Base-by-base conservation (phyloP, 2,797 vertebrate genomes). In the Melanotaenia nigrans region DNA sequence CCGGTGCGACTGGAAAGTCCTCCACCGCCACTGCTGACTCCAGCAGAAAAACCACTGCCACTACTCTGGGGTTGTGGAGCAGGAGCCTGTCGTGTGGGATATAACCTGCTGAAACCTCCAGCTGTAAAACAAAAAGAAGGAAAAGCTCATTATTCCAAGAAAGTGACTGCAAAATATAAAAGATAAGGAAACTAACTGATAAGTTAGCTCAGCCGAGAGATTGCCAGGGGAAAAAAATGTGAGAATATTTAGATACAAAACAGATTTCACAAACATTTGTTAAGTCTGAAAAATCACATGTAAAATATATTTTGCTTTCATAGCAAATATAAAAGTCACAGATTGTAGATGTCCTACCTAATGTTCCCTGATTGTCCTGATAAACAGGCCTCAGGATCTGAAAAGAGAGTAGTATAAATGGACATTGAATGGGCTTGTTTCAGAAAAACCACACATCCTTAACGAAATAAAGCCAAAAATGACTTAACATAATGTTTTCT, bases 351-450 rank as follows among this genome's bases (percentile, higher is more conserved):
- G 4, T 92, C 96, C 96, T 90, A 98, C 97, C 95, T 84, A 88
- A 88, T 0, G 95, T 87, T 18, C 93, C 77, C 45, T 89, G 89
- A 53, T 95, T 94, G 75, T 98, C 97, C 78, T 96, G 95, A 75
- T 96, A 97, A 76, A 97, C 92, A 3, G 96, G 95, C 75, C 95
- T 93, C 91, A 99, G 93, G 75, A 97, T 94, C 97, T 99, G 95
- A 53, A 94, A 73, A 58, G 56, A 91, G 68, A 89, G 69, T 61
- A 53, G 79, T 68, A 63, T 69, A 35, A 75, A 76, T 68, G 61
- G 0, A 42, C 4, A 62, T 87, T 59, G 47, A 82, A 68, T 16
- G 42, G 13, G 42, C 32, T 59, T 28, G n/a, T 59, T 70, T 35
- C 5, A 65, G 67, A 53, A 42, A 5, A 33, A 67, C 28, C 10